Percentiles rank a stretch among this genome's conserved stretches.
Conservation (phyloP, 1,140 invertebrate species). For the Ptiloglossa arizonensis region DNA sequence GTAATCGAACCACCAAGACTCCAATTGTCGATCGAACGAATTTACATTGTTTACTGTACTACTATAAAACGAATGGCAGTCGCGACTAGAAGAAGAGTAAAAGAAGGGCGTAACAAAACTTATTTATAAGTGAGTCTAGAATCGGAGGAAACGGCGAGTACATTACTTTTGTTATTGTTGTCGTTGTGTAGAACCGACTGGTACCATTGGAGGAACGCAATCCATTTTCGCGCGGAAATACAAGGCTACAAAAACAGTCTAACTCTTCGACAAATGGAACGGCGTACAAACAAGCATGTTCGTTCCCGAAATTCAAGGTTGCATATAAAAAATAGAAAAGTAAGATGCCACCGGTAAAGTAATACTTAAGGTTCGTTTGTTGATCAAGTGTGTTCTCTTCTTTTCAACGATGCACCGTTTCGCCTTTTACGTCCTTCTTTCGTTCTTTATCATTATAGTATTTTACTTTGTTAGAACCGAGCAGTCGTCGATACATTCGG, state of each 20-base stretch:
- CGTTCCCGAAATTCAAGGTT: slow-evolving; percentile 10
- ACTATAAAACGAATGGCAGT: slow-evolving; percentile 44
- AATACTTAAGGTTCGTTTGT: too few species aligned
- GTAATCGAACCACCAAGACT: background rate
- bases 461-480: background rate
- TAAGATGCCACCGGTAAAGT: slow-evolving; percentile 17
- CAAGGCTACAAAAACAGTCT: slow-evolving; percentile 28
- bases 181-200: background rate
- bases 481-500: background rate
- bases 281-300: background rate
- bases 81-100: slow-evolving; percentile 46
- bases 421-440: background rate
- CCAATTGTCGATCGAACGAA: background rate
- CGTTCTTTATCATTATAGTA: background rate
- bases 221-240: background rate
- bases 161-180: too few species aligned
- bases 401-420: background rate
- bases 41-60: background rate
- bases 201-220: background rate
- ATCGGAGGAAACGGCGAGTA: too few species aligned
- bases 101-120: background rate
- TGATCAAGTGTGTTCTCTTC: too few species aligned
- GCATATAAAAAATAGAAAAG: slow-evolving; percentile 47
- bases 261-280: background rate
- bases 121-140: too few species aligned